phyloP scores from a whole-genome alignment of 1,140 invertebrate genomes.

The Ostrea denselamellosa region DNA sequence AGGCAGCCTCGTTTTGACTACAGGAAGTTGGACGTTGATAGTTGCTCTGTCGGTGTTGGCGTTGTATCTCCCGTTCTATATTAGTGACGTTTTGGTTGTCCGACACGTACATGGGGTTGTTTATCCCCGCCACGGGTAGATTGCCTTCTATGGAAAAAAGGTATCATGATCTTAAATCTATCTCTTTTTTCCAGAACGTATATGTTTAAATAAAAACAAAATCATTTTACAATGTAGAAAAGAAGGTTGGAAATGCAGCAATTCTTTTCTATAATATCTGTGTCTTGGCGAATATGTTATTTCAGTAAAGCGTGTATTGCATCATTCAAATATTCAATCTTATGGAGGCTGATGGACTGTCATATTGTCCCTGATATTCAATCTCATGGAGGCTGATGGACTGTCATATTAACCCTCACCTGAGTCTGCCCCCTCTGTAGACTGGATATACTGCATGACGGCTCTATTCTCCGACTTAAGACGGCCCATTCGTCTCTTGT shows the following conservation, averaged over 20 bases:
- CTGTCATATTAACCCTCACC: not conserved
- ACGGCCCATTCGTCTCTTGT: slow-evolving; percentile 10
- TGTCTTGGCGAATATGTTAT: too few relatives aligned
- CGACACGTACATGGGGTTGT: not conserved
- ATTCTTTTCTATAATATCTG: too few relatives aligned
- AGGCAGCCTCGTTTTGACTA: not conserved
- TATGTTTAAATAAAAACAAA: too few relatives aligned
- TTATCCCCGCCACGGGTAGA: not conserved
- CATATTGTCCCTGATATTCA: too few relatives aligned
- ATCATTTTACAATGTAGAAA: too few relatives aligned
- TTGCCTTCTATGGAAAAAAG: not conserved
- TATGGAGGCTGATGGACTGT: too few relatives aligned
- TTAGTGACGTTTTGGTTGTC: slow-evolving; percentile 11
- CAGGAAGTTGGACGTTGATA: not conserved
- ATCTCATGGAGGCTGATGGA: too few relatives aligned
- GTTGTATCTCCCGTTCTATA: slow-evolving; percentile 8
- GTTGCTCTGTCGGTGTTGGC: not conserved
- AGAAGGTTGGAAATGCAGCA: too few relatives aligned
- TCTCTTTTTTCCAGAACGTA: too few relatives aligned
- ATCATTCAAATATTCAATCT: too few relatives aligned
- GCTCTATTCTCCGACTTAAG: slow-evolving; percentile 31
- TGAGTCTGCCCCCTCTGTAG: not conserved
- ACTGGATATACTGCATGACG: slow-evolving; percentile 26
- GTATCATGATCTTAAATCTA: too few relatives aligned
- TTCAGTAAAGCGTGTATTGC: too few relatives aligned